These are phyloP conservation scores for Lacerta agilis DNA, from an alignment of 2,797 vertebrate species.

Conservation along the genomic window DNA sequence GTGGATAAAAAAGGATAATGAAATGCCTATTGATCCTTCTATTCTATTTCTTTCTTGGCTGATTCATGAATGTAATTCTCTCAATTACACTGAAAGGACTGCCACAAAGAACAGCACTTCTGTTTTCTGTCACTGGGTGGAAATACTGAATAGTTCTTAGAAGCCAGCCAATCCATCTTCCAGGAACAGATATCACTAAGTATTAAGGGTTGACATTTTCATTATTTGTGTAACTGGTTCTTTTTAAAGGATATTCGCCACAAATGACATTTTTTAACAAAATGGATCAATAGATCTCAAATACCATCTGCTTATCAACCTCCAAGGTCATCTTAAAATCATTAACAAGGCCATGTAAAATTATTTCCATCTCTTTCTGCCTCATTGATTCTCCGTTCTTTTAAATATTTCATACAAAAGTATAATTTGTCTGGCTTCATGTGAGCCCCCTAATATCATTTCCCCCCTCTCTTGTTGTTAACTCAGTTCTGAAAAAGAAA, in stretches of 20 bases:
- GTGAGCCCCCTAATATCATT: neutral
- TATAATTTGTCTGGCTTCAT: conserved; percentile 1
- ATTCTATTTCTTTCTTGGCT: neutral
- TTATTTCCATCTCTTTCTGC: neutral
- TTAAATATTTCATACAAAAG: neutral
- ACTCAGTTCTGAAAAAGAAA: neutral
- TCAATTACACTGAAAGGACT: neutral
- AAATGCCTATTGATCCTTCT: neutral
- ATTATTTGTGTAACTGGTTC: neutral
- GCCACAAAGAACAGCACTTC: neutral
- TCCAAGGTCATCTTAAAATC: conserved; percentile 13
- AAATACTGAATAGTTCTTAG: neutral
- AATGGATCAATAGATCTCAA: conserved; percentile 20
- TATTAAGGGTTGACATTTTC: conserved; percentile 16
- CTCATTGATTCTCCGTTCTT: neutral
- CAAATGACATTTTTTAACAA: neutral
- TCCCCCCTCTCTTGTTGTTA: neutral
- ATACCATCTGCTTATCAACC: neutral
- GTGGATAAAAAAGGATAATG: neutral
- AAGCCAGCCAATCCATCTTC: neutral
- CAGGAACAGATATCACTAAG: neutral
- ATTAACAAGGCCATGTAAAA: neutral
- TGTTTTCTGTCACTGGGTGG: neutral
- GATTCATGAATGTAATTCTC: neutral
- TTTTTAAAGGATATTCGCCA: conserved; percentile 1